Evolutionary conservation across 2,113 vertebrate species (phyloP).

Genomic region (Lathamus discolor): DNA sequence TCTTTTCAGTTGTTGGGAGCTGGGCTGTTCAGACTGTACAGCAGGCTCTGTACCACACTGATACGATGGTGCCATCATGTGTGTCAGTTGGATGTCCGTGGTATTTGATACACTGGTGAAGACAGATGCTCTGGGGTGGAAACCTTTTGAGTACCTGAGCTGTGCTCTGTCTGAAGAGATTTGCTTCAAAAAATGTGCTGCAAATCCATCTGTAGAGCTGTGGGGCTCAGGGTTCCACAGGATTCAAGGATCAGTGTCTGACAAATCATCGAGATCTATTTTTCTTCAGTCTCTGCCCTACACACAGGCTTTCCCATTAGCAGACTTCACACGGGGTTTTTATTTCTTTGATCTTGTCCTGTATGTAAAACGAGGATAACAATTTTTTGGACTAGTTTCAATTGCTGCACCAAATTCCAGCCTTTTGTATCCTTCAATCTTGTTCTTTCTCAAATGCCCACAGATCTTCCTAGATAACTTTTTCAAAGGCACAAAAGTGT

Average conservation of each 20-base stretch:
- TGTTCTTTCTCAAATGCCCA: not conserved
- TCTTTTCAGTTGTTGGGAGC: not conserved
- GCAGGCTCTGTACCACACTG: rapidly evolving
- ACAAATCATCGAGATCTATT: not conserved
- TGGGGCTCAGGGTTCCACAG: not conserved
- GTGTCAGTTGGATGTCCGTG: not conserved
- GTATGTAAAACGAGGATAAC: not conserved
- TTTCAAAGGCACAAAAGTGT: not conserved
- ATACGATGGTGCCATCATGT: not conserved
- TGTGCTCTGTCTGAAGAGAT: not conserved
- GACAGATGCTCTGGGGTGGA: not conserved
- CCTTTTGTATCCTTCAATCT: not conserved
- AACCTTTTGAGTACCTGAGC: not conserved
- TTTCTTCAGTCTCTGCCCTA: not conserved
- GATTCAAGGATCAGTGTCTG: not conserved
- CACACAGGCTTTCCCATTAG: not conserved
- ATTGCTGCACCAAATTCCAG: not conserved
- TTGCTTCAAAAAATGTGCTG: not conserved
- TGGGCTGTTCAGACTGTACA: not conserved
- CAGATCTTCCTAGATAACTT: not conserved
- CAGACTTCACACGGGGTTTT: not conserved
- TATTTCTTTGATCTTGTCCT: not conserved
- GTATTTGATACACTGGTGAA: not conserved
- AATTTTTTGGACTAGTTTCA: not conserved
- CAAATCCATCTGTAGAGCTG: not conserved